These are phyloP conservation scores for Hippoglossus hippoglossus DNA, from an alignment of 2,797 vertebrate genomes.

Conservation along the genomic window DNA sequence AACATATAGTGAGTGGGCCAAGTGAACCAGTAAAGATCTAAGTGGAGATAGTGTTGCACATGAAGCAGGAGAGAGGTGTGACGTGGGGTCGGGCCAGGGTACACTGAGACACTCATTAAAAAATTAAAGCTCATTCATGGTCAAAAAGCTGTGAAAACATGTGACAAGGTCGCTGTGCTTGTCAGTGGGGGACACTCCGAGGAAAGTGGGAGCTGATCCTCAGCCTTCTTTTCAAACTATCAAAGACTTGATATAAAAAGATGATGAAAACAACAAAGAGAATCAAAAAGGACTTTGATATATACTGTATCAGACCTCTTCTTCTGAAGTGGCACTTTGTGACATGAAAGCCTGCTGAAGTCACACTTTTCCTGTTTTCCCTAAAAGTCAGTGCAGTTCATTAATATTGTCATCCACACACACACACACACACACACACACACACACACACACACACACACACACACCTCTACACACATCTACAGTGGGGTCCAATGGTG, in stretches of 20 bases:
- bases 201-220: constrained; percentile 29
- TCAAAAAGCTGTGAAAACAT: constrained; percentile 50
- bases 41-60: background rate
- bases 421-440: too few species aligned
- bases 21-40: constrained; percentile 18
- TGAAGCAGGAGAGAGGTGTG: constrained; percentile 1
- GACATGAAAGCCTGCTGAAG: constrained; percentile 42
- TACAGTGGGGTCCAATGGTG: too few species aligned
- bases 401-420: constrained; percentile 23
- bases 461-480: too few species aligned
- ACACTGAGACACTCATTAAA: constrained; percentile 54
- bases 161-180: constrained; percentile 53
- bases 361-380: constrained; percentile 14
- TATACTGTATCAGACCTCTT: constrained; percentile 46
- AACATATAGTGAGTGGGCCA: background rate
- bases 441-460: too few species aligned
- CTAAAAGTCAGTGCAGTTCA: constrained; percentile 12
- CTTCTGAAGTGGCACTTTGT: constrained; percentile 57
- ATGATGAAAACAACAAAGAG: constrained; percentile 49
- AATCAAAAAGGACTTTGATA: constrained; percentile 65
- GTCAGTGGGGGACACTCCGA: constrained; percentile 46
- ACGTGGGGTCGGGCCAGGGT: constrained; percentile 24
- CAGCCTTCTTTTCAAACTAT: constrained; percentile 38
- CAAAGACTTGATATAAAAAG: constrained; percentile 53
- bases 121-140: constrained; percentile 48